Conservation (phyloP, 2,797 vertebrate genomes). For the Silurus aristotelis region DNA sequence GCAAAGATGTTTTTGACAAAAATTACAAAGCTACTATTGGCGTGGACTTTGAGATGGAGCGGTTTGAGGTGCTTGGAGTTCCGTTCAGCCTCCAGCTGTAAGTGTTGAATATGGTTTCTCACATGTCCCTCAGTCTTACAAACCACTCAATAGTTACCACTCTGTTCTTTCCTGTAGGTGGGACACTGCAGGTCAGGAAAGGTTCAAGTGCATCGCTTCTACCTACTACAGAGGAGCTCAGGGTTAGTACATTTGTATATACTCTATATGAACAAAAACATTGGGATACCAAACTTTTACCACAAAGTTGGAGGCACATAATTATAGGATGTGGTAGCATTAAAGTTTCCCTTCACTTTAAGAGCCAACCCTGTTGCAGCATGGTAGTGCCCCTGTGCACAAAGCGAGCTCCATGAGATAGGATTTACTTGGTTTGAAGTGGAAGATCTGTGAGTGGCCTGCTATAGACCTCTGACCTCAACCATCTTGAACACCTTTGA, state of each 20-base stretch:
- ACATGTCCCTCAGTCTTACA: background rate
- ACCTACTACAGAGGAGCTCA: conserved; percentile 96
- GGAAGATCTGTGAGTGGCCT: no score
- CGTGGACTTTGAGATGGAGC: conserved; percentile 97
- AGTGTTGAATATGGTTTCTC: conserved; percentile 62
- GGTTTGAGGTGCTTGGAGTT: conserved; percentile 91
- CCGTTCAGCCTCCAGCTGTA: conserved; percentile 95
- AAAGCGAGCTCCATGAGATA: no score
- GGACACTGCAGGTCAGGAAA: conserved; percentile 95
- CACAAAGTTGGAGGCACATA: no score
- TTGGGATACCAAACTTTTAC: no score
- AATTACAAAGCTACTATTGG: conserved; percentile 98
- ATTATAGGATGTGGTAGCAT: no score
- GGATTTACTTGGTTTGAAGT: no score
- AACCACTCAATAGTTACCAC: background rate
- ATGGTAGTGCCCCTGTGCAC: no score
- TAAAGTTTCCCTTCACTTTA: no score
- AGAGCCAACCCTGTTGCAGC: no score
- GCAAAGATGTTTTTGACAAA: conserved; percentile 93
- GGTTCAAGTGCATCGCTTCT: conserved; percentile 96
- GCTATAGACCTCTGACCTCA: no score
- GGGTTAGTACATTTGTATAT: conserved; percentile 65
- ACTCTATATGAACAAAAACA: no score
- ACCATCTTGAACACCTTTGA: no score
- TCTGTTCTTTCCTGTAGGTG: conserved; percentile 70